These are phyloP conservation scores for Vimba vimba DNA, from an alignment of 2,113 vertebrate genomes.

Conservation along the genomic window DNA sequence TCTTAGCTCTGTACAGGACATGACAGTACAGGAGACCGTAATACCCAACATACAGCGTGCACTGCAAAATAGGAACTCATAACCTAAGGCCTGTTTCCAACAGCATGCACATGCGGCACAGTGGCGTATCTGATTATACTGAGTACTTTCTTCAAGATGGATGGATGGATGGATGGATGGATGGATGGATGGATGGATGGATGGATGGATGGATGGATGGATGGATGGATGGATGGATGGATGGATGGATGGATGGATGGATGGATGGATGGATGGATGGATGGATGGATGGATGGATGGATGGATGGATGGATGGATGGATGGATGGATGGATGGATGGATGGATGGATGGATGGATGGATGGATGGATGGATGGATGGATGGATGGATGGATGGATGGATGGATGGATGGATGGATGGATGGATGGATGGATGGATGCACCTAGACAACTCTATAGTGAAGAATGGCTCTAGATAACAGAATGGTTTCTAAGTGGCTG, in stretches of 20 bases:
- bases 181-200: no score
- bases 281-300: no score
- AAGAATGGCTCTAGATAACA: not conserved
- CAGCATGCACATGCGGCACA: not conserved
- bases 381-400: not conserved
- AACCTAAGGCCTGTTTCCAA: not conserved
- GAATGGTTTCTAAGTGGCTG: not conserved
- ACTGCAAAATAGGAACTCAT: not conserved
- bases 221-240: no score
- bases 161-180: not conserved
- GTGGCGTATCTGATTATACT: not conserved
- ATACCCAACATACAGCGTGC: not conserved
- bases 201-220: no score
- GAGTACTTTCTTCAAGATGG: no score
- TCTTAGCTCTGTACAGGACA: not conserved
- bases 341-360: no score
- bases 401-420: not conserved
- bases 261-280: no score
- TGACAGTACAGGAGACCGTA: slow-evolving; percentile 8
- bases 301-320: no score
- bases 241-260: no score
- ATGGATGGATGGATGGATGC: not conserved
- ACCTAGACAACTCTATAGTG: not conserved
- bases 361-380: no score
- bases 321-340: no score